Percentiles rank a stretch among this genome's conserved stretches.
These are phyloP conservation scores for Akabosia matsudoensis DNA, from an alignment of 1,140 invertebrate genomes.

Conservation along the genomic window DNA sequence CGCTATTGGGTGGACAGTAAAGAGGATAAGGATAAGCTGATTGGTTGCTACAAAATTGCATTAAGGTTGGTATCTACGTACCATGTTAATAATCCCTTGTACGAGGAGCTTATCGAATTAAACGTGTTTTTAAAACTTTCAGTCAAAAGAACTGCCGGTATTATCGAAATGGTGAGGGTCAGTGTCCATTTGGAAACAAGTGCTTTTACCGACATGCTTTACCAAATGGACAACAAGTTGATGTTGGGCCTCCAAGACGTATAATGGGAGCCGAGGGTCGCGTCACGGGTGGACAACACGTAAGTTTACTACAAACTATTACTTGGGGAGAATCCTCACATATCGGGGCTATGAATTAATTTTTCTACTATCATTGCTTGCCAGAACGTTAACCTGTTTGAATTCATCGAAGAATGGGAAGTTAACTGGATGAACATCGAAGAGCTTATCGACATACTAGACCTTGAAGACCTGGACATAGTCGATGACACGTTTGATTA, in stretches of 20 bases:
- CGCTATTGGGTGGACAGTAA: conserved; percentile 81
- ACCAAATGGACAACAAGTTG: conserved; percentile 71
- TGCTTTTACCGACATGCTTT: conserved; percentile 85
- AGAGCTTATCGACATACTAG: conserved; percentile 54
- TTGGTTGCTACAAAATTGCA: conserved; percentile 73
- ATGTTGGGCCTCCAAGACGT: conserved; percentile 67
- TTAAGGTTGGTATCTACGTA: conserved; percentile 49
- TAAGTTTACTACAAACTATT: not conserved
- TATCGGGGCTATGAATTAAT: not conserved
- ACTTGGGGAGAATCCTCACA: not conserved
- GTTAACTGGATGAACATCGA: conserved; percentile 59
- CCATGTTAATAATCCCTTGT: too few relatives aligned
- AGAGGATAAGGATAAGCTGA: conserved; percentile 80
- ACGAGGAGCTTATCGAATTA: too few relatives aligned
- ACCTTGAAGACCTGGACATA: conserved; percentile 6
- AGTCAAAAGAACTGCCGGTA: conserved; percentile 82
- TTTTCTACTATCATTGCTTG: conserved; percentile 12
- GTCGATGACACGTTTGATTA: conserved; percentile 19
- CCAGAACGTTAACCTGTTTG: conserved; percentile 64
- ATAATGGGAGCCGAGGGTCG: conserved; percentile 34
- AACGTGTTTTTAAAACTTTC: conserved; percentile 20
- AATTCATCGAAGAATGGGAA: conserved; percentile 67
- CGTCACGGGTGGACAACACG: not conserved
- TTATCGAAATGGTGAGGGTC: conserved; percentile 75
- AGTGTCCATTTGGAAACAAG: conserved; percentile 87